Evolutionary conservation across 1,140 invertebrate species (phyloP).

Genomic region (Drosophila insularis): DNA sequence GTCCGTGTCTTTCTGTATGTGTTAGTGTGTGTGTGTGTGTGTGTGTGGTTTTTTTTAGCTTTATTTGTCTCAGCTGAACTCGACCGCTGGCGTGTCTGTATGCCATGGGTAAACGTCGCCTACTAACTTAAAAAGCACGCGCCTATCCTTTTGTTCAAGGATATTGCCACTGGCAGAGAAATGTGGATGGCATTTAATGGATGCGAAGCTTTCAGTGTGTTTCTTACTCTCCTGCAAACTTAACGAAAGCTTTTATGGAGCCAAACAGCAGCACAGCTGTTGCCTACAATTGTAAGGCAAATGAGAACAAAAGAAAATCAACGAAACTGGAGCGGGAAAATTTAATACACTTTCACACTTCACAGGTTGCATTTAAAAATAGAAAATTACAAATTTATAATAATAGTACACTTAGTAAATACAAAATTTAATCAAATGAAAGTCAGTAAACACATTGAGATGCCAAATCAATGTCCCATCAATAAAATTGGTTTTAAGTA

Average conservation of each 20-base stretch:
- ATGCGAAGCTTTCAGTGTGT: conserved; percentile 36
- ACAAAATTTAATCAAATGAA: neutral
- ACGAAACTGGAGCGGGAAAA: conserved; percentile 20
- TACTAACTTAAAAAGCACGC: conserved; percentile 65
- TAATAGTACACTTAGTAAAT: neutral
- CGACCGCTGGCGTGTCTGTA: conserved; percentile 55
- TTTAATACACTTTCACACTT: conserved; percentile 10
- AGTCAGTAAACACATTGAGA: neutral
- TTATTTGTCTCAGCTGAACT: conserved; percentile 13
- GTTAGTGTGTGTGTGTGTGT: conserved; percentile 24
- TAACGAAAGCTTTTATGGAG: conserved; percentile 59
- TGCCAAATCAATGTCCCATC: no score
- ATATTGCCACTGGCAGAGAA: conserved; percentile 45
- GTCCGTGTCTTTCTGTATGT: no score
- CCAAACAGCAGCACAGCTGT: neutral
- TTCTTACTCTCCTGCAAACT: conserved; percentile 17
- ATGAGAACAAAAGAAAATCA: conserved; percentile 36
- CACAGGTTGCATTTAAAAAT: conserved; percentile 15
- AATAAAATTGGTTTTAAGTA: no score
- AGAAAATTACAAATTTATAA: conserved; percentile 4
- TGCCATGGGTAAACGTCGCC: conserved; percentile 71
- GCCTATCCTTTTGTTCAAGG: conserved; percentile 69
- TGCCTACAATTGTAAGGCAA: conserved; percentile 67
- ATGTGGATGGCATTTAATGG: conserved; percentile 59
- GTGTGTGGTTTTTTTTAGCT: conserved; percentile 27